Evolutionary conservation across 2,113 vertebrate species (phyloP).

Genomic region (Cryptoleucopteryx plumbea): DNA sequence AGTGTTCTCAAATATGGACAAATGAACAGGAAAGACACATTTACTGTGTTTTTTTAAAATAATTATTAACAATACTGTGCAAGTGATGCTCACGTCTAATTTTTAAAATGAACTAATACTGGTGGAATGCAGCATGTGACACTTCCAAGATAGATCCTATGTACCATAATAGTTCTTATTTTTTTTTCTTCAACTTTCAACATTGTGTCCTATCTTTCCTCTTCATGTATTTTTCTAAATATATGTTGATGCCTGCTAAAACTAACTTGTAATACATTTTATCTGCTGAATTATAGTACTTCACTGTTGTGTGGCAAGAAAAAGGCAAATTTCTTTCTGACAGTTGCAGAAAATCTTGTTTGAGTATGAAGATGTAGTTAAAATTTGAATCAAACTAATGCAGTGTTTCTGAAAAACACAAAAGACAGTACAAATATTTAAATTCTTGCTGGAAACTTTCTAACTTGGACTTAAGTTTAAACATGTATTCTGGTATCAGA

Average conservation of each 20-base stretch:
- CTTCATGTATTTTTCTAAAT: not conserved
- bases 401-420: not conserved
- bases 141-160: not conserved
- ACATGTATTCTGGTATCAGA: not conserved
- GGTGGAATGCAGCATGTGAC: not conserved
- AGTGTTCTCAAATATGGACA: not conserved
- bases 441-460: not conserved
- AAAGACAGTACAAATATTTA: not conserved
- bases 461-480: not conserved
- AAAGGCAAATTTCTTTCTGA: not conserved
- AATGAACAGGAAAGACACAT: not conserved
- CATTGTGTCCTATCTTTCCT: not conserved
- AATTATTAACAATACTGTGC: not conserved
- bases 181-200: not conserved
- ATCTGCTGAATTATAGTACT: not conserved
- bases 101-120: not conserved
- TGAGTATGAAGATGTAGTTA: not conserved
- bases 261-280: not conserved
- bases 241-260: not conserved
- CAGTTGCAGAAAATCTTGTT: not conserved
- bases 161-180: accelerated
- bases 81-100: not conserved
- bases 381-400: not conserved
- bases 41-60: not conserved
- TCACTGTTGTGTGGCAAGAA: not conserved